A percentile compares a stretch with the other conserved stretches of the same genome.
These are phyloP conservation scores for Pinna nobilis DNA, from an alignment of 1,140 invertebrate genomes.

Conservation along the genomic window DNA sequence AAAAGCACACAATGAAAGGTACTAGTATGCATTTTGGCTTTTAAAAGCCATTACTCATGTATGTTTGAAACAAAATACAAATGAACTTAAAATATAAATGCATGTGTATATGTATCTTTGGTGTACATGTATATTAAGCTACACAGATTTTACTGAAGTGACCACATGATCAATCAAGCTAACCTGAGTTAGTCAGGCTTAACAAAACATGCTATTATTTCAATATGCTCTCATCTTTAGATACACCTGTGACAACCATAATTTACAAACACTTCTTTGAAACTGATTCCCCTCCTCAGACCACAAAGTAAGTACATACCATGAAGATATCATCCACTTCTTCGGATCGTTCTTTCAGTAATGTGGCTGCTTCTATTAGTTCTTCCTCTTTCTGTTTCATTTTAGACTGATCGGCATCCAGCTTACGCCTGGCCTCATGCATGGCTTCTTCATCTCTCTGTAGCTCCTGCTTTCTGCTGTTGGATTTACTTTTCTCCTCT, in stretches of 20 bases:
- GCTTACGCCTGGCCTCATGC: constrained; percentile 45
- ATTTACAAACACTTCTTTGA: background rate
- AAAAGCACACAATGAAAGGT: too few relatives aligned
- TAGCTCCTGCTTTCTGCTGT: constrained; percentile 52
- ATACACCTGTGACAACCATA: background rate
- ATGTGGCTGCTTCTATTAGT: constrained; percentile 61
- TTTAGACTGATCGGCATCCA: constrained; percentile 58
- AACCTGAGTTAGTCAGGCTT: too few relatives aligned
- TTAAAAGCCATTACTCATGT: too few relatives aligned
- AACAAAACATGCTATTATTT: too few relatives aligned
- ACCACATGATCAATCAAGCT: too few relatives aligned
- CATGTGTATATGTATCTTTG: too few relatives aligned
- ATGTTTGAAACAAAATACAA: too few relatives aligned
- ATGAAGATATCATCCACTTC: constrained; percentile 66
- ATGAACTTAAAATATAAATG: too few relatives aligned
- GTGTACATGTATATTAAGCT: too few relatives aligned
- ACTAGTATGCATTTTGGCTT: too few relatives aligned
- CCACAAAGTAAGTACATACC: constrained; percentile 58
- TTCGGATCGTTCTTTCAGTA: constrained; percentile 63
- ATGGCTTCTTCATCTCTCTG: constrained; percentile 64
- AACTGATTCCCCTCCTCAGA: too few relatives aligned
- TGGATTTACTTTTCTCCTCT: constrained; percentile 60
- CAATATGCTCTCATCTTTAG: background rate
- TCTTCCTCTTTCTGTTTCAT: constrained; percentile 63
- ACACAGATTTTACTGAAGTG: too few relatives aligned